Evolutionary conservation across 1,140 invertebrate genomes (phyloP), one percentile per base, ranked within the genome.

Genomic region (Hesperophylax magnus): DNA sequence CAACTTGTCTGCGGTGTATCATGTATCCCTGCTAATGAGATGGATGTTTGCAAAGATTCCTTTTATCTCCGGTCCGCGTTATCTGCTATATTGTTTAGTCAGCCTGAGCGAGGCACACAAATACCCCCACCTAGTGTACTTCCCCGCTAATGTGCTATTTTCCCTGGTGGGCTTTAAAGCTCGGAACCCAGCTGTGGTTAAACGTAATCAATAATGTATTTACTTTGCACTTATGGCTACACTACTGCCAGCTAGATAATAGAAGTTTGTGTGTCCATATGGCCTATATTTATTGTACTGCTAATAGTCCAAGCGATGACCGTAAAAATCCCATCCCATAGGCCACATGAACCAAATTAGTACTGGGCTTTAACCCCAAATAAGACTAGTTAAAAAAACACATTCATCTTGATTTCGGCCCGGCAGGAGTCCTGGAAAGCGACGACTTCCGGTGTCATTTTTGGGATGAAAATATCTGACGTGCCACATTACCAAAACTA

Each of bases 141-240:
- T 61, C 58, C 58, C 58, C 9, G 58, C 58, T 31, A n/a, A 22
- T 65, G 8, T 22, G 20, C 11, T 47, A 47, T 47, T 47, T 22
- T 22, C 61, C 24, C 61, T 17, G 24, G 61, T 24, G 15, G 61
- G 61, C 20, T 24, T 24, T 17, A 22, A 27, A n/a, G 63, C 63
- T 67, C n/a, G 63, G 22, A 34, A 34, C 63, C 24, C 63, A n/a
- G 63, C 63, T 67, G 63, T n/a, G 63, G 31, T 67, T 27, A 8
- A 31, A 31, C 14, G 63, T 67, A 67, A 67, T 67, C 39, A 67
- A 67, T 67, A 27, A 67, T 27, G 14, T 67, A 67, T 67, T 67
- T 67, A 67, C 63, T 31, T 34, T 17, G 31, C 63, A 67, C 17
- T 34, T 31, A 67, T 34, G 63, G 17, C 63, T 5, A 67, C 24